Conservation (phyloP, 2,113 vertebrate genomes). For the Onychorhynchus coronatus region DNA sequence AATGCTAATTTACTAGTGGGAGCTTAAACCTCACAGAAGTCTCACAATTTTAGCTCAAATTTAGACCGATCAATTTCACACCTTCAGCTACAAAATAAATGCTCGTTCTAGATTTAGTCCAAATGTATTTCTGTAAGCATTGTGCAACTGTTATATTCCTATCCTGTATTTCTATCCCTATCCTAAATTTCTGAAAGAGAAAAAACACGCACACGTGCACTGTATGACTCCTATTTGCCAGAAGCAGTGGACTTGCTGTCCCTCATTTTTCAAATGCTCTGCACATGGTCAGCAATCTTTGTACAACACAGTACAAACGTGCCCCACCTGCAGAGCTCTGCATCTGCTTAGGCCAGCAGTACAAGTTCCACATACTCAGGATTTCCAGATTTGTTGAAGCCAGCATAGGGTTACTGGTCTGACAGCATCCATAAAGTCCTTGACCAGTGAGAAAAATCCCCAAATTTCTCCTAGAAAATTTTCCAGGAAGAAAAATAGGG, state of each 20-base stretch:
- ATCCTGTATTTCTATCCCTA: not conserved
- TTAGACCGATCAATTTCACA: not conserved
- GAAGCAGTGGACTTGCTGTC: not conserved
- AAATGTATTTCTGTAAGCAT: not conserved
- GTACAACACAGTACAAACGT: rapidly evolving
- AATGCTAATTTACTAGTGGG: not conserved
- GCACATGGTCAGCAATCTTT: not conserved
- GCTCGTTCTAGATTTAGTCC: not conserved
- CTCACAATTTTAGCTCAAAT: not conserved
- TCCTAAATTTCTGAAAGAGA: not conserved
- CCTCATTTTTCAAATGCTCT: not conserved
- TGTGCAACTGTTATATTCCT: not conserved
- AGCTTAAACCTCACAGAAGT: not conserved
- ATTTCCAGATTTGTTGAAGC: not conserved
- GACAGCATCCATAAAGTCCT: not conserved
- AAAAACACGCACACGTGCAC: not conserved
- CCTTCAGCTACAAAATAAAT: not conserved
- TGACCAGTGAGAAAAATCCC: not conserved
- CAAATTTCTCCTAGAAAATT: not conserved
- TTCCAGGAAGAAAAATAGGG: not conserved
- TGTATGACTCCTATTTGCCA: not conserved
- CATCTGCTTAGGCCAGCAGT: not conserved
- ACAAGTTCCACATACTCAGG: not conserved
- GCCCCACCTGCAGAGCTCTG: not conserved
- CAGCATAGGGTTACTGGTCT: not conserved